A percentile compares a stretch with the other conserved stretches of the same genome.
Conservation (phyloP, 2,797 vertebrate genomes). For the Micrastur ruficollis region DNA sequence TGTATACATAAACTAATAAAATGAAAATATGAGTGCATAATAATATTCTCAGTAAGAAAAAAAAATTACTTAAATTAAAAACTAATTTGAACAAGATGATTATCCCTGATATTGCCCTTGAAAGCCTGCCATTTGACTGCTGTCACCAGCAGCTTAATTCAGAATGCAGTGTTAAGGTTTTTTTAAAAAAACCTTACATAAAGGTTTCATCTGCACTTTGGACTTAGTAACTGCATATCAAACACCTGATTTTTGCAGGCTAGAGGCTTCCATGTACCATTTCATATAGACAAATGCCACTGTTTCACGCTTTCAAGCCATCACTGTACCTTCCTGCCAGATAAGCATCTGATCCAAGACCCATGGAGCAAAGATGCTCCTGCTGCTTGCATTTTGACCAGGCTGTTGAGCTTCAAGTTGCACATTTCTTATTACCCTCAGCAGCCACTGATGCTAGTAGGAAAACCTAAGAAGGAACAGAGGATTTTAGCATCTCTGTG, state of each 20-base stretch:
- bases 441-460: neutral
- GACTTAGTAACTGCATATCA: neutral
- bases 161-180: neutral
- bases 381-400: neutral
- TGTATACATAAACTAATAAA: slow-evolving; percentile 36
- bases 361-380: neutral
- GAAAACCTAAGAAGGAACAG: neutral
- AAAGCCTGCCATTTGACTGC: neutral
- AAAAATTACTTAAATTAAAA: neutral
- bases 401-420: neutral
- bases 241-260: neutral
- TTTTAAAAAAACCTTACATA: neutral
- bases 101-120: neutral
- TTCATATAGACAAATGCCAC: neutral
- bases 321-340: neutral
- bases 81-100: neutral
- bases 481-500: neutral
- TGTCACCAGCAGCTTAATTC: neutral
- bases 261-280: neutral
- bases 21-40: neutral
- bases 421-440: neutral
- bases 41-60: neutral
- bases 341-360: neutral
- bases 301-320: neutral
- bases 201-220: neutral